phyloP scores from a whole-genome alignment of 1,140 invertebrate species.

The Papilio polyxenes region DNA sequence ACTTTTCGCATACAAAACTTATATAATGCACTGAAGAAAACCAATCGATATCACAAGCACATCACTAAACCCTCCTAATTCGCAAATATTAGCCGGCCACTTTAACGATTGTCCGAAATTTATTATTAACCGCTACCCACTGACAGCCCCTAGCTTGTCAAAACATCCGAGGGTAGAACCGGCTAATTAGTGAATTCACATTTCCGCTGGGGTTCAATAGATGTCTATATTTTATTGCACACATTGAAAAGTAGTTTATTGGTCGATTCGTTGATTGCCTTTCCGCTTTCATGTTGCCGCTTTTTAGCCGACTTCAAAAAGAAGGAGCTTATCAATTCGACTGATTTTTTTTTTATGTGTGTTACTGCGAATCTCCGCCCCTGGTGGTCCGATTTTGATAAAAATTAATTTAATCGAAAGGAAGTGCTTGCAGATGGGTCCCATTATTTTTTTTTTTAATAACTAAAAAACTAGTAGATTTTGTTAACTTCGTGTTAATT shows the following conservation, averaged over 20 bases:
- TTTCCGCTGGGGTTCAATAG: slow-evolving; percentile 19
- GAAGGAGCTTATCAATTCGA: too few species aligned
- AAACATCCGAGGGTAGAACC: slow-evolving; percentile 27
- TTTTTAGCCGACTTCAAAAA: too few species aligned
- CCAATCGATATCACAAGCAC: neutral
- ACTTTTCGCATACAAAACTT: too few species aligned
- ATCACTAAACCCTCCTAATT: neutral
- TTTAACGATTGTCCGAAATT: slow-evolving; percentile 26
- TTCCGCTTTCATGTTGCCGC: slow-evolving; percentile 15
- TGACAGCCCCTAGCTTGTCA: slow-evolving; percentile 22
- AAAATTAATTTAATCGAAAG: too few species aligned
- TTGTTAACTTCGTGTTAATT: neutral
- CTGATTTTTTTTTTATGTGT: too few species aligned
- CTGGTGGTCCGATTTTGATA: too few species aligned
- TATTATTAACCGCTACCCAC: slow-evolving; percentile 4
- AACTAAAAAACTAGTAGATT: too few species aligned
- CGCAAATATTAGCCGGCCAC: slow-evolving; percentile 4
- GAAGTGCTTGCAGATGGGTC: too few species aligned
- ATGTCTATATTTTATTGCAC: slow-evolving; percentile 17
- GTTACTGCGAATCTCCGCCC: too few species aligned
- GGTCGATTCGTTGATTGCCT: slow-evolving; percentile 20
- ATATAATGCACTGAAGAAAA: too few species aligned
- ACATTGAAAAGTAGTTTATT: neutral
- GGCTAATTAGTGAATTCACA: slow-evolving; percentile 24
- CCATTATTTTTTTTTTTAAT: too few species aligned